Evolutionary conservation across 2,113 vertebrate species (phyloP), one percentile per base, ranked within the genome.

Genomic region (Platysteira castanea): DNA sequence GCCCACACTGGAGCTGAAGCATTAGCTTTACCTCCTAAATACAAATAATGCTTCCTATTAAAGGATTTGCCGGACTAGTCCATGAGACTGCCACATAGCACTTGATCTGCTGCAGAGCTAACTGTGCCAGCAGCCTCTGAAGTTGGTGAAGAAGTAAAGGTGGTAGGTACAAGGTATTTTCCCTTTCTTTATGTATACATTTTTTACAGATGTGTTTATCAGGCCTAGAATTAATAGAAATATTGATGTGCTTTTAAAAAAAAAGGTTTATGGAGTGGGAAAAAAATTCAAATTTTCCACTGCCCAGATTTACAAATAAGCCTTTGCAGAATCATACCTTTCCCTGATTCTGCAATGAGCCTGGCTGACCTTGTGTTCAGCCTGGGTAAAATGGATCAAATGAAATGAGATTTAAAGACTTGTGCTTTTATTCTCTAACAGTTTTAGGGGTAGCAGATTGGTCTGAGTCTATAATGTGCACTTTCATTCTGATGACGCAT

Each of bases 11-110:
- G 37, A 90, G 44, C 47, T 79, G 41, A 81, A 65, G 74, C 30
- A 77, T 80, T 90, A 93, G 56, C 35, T 93, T 96, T 96, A 78
- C 56, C 52, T 68, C 56, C 52, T 89, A 84, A 90, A 81, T 46
- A 61, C 53, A 89, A 87, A 65, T 79, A 93, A 91, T 79, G 17
- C 68, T 81, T 88, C 71, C 56, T 83, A 15, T 49, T 70, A 92
- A 84, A 86, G 79, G 92, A 94, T 91, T 95, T 94, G 42, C 54
- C 81, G 60, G 78, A 82, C 64, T 90, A 64, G 35, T 59, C 59
- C 16, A 14, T 8, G 50, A 65, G 67, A 87, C 21, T 56, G 64
- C 1, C 3, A 68, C 50, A 31, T 9, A 27, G 33, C 16, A 41
- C 47, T 57, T 90, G 59, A 88, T 85, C 76, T 91, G 63, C 59